Evolutionary conservation across 2,797 vertebrate species (phyloP), one percentile per base, ranked within the genome.

Genomic region (Platyrinchus mystaceus): DNA sequence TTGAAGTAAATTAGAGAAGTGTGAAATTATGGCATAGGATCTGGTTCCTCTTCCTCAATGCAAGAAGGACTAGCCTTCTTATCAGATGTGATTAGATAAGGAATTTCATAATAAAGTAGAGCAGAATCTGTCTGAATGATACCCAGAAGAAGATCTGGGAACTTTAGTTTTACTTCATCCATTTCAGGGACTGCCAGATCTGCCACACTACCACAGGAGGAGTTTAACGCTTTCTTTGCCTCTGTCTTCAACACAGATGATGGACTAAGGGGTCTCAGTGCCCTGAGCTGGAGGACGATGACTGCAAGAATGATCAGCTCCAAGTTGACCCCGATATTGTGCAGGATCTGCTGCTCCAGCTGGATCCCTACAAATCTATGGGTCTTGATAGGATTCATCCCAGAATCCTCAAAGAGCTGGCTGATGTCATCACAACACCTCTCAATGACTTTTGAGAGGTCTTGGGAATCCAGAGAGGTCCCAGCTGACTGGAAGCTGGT

Each of bases 1-100:
- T 92, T 79, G 77, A 92, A 94, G n/a, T 39, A 89, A 95, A 90
- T 85, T 93, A 77, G 49, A 78, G 94, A 97, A 97, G 74, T 5
- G 3, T 77, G 80, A 93, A 92, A 81, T 90, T 46, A 84, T 6
- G n/a, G 34, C 46, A 85, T 5, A 83, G 37, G 47, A 82, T 83
- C 36, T 79, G 50, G 41, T 95, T 96, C 41, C 59, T 88, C 81
- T 95, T 94, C 52, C 63, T 74, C 83, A 64, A 67, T 55, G 37
- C 15, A 87, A 84, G 47, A 10, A 49, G 41, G 47, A 68, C 13
- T 50, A 66, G 20, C 9, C 26, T 71, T 86, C 36, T 59, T 71
- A 81, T 44, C 4, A 84, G 44, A 58, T 12, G 14, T 28, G 15
- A 46, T 74, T 87, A 70, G 58, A 55, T 26, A 87, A 53, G 41